Conservation (phyloP, 2,797 vertebrate genomes). For the Chelon auratus region DNA sequence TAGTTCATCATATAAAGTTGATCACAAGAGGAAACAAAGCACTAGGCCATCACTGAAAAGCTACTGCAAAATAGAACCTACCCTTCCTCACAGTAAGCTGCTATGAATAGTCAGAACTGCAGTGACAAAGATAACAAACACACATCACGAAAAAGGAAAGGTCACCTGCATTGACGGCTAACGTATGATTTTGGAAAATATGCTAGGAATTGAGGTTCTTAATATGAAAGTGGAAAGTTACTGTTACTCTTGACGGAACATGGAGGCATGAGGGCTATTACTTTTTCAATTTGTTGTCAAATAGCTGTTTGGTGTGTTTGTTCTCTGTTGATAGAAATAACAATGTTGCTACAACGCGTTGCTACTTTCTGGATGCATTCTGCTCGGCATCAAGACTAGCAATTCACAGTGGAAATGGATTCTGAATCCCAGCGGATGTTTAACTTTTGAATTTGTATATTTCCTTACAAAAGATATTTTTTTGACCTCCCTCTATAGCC, state of each 20-base stretch:
- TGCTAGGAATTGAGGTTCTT: not conserved
- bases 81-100: not conserved
- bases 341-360: too few species aligned
- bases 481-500: too few species aligned
- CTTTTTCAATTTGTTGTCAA: not conserved
- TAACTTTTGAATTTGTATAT: too few species aligned
- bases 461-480: too few species aligned
- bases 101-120: not conserved
- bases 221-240: not conserved
- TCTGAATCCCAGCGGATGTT: too few species aligned
- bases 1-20: not conserved
- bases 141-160: not conserved
- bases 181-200: not conserved
- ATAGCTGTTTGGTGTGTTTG: not conserved
- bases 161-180: conserved; percentile 3
- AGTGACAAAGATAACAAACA: not conserved
- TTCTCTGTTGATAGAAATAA: not conserved
- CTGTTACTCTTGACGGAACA: not conserved
- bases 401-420: too few species aligned
- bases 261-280: not conserved
- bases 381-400: too few species aligned
- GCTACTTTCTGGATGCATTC: too few species aligned
- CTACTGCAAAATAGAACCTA: not conserved
- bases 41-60: not conserved
- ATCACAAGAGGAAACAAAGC: not conserved